Evolutionary conservation across 2,113 vertebrate species (phyloP), one percentile per base, ranked within the genome.

Genomic region (Ctenodactylus gundi): DNA sequence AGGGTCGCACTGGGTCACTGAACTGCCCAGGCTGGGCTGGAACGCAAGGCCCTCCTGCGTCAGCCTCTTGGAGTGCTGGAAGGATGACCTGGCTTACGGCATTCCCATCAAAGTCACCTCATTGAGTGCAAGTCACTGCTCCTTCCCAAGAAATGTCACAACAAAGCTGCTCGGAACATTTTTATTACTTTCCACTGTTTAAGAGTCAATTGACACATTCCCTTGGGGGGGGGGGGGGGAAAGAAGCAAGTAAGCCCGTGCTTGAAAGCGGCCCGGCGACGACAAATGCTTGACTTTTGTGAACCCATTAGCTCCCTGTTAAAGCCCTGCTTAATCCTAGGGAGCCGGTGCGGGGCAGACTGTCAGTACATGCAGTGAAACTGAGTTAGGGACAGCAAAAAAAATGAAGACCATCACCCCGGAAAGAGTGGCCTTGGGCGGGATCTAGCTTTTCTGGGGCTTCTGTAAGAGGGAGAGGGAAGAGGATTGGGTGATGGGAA

Each of bases 61-160:
- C n/a, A n/a, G n/a, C n/a, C n/a, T n/a, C n/a, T n/a, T n/a, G n/a
- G n/a, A n/a, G n/a, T n/a, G n/a, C n/a, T n/a, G n/a, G n/a, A n/a
- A n/a, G n/a, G n/a, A n/a, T n/a, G n/a, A n/a, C n/a, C n/a, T n/a
- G 15, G 17, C 9, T 1, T 15, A 5, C 1, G 21, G 0, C 8
- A 23, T n/a, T 77, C 70, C 57, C 85, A 29, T 31, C 62, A 29
- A 67, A 87, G 46, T 57, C 85, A 82, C 65, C 3, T 51, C 27
- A 21, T 23, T n/a, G 11, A 2, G 15, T 9, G 39, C 41, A 6
- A 84, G 34, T 29, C 36, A 15, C 18, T 39, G 20, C 18, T 29
- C 77, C n/a, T 27, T 57, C 44, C 64, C 72, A 81, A 55, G 23
- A 68, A 65, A 10, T 36, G 14, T 46, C 55, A 51, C 0, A 0